These are phyloP conservation scores for Coregonus ussuriensis DNA, from an alignment of 2,797 vertebrate species.

Conservation along the genomic window DNA sequence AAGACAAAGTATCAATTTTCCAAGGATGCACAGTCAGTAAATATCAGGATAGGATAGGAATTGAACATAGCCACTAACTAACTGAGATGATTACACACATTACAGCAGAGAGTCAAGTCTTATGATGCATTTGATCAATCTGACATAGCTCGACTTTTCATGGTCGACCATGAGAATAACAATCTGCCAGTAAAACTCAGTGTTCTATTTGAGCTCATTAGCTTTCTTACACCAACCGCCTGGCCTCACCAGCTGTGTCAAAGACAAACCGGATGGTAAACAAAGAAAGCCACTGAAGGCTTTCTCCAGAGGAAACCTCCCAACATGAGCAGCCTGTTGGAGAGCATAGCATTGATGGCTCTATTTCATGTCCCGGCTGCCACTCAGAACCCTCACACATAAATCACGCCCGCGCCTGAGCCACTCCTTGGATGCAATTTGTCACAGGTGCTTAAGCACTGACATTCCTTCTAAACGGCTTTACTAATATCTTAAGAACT, in stretches of 20 bases:
- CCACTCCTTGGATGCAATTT: constrained; percentile 64
- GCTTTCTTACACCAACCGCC: constrained; percentile 9
- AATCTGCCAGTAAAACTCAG: constrained; percentile 33
- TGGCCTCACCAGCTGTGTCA: constrained; percentile 36
- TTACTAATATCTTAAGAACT: constrained; percentile 61
- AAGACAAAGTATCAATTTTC: neutral
- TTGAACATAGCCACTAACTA: neutral
- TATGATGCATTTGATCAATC: neutral
- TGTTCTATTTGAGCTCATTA: constrained; percentile 11
- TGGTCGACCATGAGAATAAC: constrained; percentile 9
- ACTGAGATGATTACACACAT: neutral
- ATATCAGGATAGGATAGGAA: neutral
- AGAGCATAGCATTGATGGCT: constrained; percentile 63
- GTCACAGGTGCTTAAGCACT: constrained; percentile 66
- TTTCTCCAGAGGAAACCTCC: constrained; percentile 43
- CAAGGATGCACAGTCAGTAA: neutral
- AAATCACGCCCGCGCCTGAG: constrained; percentile 64
- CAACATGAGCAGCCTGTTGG: constrained; percentile 57
- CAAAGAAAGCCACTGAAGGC: constrained; percentile 54
- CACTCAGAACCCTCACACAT: constrained; percentile 70
- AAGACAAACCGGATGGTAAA: constrained; percentile 52
- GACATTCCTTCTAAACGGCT: constrained; percentile 65
- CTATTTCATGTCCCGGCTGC: constrained; percentile 68
- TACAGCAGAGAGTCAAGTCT: neutral
- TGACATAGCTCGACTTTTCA: neutral